These are phyloP conservation scores for Drosophila quadrilineata DNA, from an alignment of 1,140 invertebrate genomes.

Conservation along the genomic window DNA sequence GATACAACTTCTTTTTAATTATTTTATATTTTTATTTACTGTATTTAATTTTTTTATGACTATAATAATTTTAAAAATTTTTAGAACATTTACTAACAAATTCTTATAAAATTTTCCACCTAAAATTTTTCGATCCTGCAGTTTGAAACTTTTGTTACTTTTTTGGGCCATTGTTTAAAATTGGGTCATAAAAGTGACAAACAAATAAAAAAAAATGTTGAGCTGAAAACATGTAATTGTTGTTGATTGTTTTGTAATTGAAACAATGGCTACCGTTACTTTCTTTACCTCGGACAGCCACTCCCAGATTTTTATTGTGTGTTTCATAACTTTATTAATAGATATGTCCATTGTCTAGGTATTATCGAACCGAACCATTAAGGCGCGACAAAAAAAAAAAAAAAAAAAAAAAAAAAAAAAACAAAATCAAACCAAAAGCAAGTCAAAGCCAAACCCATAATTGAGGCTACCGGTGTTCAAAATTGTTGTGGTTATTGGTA, in stretches of 20 bases:
- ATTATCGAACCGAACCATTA: constrained; percentile 57
- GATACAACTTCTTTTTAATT: too few species aligned
- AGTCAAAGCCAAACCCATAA: constrained; percentile 36
- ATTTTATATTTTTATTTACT: too few species aligned
- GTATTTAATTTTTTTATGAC: too few species aligned
- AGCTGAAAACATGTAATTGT: constrained; percentile 3
- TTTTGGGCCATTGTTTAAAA: not conserved
- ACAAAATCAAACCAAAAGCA: too few species aligned
- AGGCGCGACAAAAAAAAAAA: constrained; percentile 62
- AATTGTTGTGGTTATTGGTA: constrained; percentile 17
- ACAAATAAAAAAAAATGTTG: constrained; percentile 8
- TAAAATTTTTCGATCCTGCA: too few species aligned
- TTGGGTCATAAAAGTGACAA: not conserved
- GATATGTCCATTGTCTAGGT: constrained; percentile 62
- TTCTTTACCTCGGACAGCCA: constrained; percentile 3
- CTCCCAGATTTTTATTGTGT: constrained; percentile 26
- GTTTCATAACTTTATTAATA: constrained; percentile 76
- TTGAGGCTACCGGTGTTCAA: constrained; percentile 33
- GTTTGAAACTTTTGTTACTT: too few species aligned
- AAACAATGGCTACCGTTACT: constrained; percentile 22
- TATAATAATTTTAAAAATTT: too few species aligned
- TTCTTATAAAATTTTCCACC: too few species aligned
- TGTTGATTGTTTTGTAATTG: constrained; percentile 4
- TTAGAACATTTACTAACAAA: too few species aligned
- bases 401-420: not conserved